phyloP scores from a whole-genome alignment of 2,113 vertebrate genomes.

The Takifugu flavidus region DNA sequence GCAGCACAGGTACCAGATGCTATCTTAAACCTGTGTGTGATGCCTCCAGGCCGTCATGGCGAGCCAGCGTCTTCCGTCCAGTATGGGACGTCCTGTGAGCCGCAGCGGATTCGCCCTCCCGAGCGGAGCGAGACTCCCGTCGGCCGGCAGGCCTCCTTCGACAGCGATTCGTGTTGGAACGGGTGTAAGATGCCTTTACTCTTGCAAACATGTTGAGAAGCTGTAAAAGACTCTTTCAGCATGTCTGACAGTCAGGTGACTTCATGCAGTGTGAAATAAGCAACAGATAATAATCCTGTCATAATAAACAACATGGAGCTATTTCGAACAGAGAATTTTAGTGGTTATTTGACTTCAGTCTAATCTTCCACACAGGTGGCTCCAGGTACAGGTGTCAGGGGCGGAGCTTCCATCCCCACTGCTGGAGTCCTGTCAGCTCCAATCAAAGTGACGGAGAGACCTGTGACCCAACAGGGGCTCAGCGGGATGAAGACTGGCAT shows the following conservation, averaged over 20 bases:
- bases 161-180: slow-evolving; percentile 79
- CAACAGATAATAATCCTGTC: too few relatives aligned
- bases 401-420: slow-evolving; percentile 61
- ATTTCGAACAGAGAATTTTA: neutral
- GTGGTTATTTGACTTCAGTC: neutral
- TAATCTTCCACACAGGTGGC: slow-evolving; percentile 72
- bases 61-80: slow-evolving; percentile 77
- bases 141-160: slow-evolving; percentile 77
- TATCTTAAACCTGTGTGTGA: neutral
- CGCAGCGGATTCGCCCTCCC: slow-evolving; percentile 73
- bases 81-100: slow-evolving; percentile 75
- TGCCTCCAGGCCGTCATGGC: slow-evolving; percentile 70
- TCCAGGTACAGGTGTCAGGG: slow-evolving; percentile 82
- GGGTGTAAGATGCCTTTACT: slow-evolving; percentile 66
- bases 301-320: too few relatives aligned
- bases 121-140: slow-evolving; percentile 72
- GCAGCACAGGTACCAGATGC: too few relatives aligned
- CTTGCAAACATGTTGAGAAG: too few relatives aligned
- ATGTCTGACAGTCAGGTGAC: too few relatives aligned
- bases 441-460: slow-evolving; percentile 92
- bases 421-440: slow-evolving; percentile 85
- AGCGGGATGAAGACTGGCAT: slow-evolving; percentile 94
- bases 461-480: slow-evolving; percentile 95
- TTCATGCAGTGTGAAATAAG: too few relatives aligned
- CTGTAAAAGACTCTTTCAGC: neutral